phyloP scores from a whole-genome alignment of 1,140 invertebrate genomes.

The Penaeus vannamei region DNA sequence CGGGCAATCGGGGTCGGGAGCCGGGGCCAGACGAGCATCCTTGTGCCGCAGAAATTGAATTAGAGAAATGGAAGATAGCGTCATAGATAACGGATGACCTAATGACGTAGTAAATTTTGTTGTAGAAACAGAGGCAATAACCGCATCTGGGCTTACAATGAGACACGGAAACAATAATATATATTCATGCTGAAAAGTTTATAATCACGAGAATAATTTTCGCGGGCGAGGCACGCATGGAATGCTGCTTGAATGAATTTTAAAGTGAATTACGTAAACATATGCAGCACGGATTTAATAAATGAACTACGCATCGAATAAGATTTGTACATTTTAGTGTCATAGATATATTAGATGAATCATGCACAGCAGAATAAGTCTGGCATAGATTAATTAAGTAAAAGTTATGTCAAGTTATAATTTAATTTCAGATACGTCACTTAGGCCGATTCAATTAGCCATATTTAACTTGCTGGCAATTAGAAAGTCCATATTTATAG shows the following conservation, averaged over 20 bases:
- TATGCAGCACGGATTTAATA: too few relatives aligned
- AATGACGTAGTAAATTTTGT: constrained; percentile 21
- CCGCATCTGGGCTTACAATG: background rate
- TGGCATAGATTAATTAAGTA: constrained; percentile 54
- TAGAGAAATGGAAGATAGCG: constrained; percentile 21
- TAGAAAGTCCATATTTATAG: constrained; percentile 51
- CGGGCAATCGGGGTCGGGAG: too few relatives aligned
- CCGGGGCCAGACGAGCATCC: background rate
- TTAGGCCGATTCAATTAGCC: constrained; percentile 48
- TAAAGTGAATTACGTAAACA: too few relatives aligned
- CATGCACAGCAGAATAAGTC: constrained; percentile 51
- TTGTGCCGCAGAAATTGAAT: constrained; percentile 29
- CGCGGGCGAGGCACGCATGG: too few relatives aligned
- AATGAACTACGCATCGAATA: too few relatives aligned
- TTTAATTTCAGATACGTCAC: constrained; percentile 44
- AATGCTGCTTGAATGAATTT: too few relatives aligned
- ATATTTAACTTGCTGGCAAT: constrained; percentile 56
- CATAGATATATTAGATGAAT: constrained; percentile 36
- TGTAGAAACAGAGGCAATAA: constrained; percentile 17
- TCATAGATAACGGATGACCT: constrained; percentile 20
- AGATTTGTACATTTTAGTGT: too few relatives aligned
- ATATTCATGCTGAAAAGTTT: too few relatives aligned
- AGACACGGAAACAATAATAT: too few relatives aligned
- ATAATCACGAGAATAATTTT: too few relatives aligned
- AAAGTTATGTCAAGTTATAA: constrained; percentile 53